phyloP scores from a whole-genome alignment of 2,888 invertebrate species.

The Norana najaformis region DNA sequence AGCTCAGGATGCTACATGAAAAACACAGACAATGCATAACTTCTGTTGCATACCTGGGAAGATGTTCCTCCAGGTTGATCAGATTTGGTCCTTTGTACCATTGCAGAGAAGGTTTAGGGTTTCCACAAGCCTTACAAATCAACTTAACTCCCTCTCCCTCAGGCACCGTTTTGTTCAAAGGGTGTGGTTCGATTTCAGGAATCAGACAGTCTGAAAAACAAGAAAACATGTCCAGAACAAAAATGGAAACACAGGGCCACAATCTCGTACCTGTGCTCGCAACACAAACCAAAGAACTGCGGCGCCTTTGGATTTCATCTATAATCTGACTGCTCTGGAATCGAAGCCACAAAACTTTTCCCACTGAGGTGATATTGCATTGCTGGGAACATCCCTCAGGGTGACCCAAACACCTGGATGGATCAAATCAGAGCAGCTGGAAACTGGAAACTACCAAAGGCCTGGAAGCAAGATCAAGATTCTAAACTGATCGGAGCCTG shows the following conservation, averaged over 20 bases:
- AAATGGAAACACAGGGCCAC: background rate
- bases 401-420: background rate
- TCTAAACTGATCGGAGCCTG: background rate
- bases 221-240: background rate
- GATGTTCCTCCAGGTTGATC: background rate
- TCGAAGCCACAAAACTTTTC: no score
- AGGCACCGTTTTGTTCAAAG: slow-evolving; percentile 15
- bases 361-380: background rate
- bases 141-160: slow-evolving; percentile 16
- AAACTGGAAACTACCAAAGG: background rate
- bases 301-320: background rate
- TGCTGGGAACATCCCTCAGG: slow-evolving; percentile 7
- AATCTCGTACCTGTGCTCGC: background rate
- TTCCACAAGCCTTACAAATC: background rate
- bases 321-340: no score
- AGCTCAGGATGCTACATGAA: background rate
- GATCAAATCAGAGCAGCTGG: background rate
- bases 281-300: background rate
- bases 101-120: background rate
- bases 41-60: background rate
- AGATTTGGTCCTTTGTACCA: slow-evolving; percentile 17
- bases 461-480: background rate
- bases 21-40: background rate
- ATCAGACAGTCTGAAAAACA: background rate
- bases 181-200: slow-evolving; percentile 19